Conservation (phyloP, 1,140 invertebrate species). For the Subanguina moxae region DNA sequence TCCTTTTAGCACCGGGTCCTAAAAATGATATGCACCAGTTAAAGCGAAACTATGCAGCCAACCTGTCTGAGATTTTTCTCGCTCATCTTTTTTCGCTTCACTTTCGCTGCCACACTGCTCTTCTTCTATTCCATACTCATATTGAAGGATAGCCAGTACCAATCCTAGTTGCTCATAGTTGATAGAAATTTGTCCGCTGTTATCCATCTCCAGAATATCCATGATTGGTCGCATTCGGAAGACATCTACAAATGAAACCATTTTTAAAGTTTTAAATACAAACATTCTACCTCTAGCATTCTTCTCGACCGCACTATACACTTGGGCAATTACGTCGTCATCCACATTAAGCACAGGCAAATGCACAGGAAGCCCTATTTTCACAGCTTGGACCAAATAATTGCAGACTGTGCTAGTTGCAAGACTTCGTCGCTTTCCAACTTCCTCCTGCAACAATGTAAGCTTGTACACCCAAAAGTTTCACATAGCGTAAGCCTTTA, state of each 20-base stretch:
- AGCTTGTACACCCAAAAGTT: too few relatives aligned
- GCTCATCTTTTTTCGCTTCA: too few relatives aligned
- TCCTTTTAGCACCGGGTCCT: too few relatives aligned
- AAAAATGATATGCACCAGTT: too few relatives aligned
- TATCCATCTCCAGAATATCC: slow-evolving; percentile 20
- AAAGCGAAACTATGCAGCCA: too few relatives aligned
- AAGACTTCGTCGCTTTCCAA: neutral
- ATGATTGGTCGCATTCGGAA: slow-evolving; percentile 28
- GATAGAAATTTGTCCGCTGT: neutral
- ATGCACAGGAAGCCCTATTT: slow-evolving; percentile 20
- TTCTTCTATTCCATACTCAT: slow-evolving; percentile 31
- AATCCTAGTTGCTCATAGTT: slow-evolving; percentile 25
- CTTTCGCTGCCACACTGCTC: neutral
- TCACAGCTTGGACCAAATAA: slow-evolving; percentile 13
- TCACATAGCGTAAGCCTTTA: too few relatives aligned
- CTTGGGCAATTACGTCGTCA: slow-evolving; percentile 1
- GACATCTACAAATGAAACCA: slow-evolving; percentile 30
- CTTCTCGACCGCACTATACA: slow-evolving; percentile 14
- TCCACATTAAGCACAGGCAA: slow-evolving; percentile 15
- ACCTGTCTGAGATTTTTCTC: too few relatives aligned
- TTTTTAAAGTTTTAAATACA: neutral
- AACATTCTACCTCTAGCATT: slow-evolving; percentile 16
- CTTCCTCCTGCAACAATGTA: slow-evolving; percentile 16
- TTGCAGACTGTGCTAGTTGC: slow-evolving; percentile 13
- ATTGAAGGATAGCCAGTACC: slow-evolving; percentile 31